Percentiles rank a stretch among this genome's conserved stretches.
phyloP scores from a whole-genome alignment of 2,888 invertebrate species.

The Emesis furor region DNA sequence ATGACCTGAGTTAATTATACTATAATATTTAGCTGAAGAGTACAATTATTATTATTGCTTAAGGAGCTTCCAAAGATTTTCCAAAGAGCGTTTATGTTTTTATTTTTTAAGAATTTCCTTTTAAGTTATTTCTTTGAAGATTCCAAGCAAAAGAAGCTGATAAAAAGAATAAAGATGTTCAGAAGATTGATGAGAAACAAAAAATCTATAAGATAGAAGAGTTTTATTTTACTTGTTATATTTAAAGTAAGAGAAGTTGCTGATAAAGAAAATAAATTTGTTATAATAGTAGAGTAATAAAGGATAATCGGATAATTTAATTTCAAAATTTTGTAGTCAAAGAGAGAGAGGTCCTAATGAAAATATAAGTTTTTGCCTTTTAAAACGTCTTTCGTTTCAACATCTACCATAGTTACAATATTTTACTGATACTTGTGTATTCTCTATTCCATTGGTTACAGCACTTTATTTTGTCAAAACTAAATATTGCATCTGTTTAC shows the following conservation, averaged over 20 bases:
- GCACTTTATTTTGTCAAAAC: neutral
- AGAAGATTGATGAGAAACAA: neutral
- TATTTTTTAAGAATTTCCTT: neutral
- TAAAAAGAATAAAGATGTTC: slow-evolving; percentile 1
- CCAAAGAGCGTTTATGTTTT: neutral
- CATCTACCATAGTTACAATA: slow-evolving; percentile 8
- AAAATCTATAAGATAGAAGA: neutral
- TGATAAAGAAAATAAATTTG: neutral
- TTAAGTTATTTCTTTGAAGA: slow-evolving; percentile 1
- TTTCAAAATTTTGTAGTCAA: neutral
- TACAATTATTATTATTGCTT: neutral
- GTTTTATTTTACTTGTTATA: neutral
- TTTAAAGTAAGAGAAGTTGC: neutral
- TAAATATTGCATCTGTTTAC: neutral
- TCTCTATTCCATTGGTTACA: neutral
- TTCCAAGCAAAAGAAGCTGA: slow-evolving; percentile 3
- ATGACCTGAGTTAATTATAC: neutral
- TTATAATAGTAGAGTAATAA: neutral
- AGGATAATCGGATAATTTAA: neutral
- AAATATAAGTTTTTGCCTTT: neutral
- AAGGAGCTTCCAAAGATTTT: neutral
- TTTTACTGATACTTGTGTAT: neutral
- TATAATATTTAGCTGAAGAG: neutral
- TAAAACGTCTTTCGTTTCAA: neutral
- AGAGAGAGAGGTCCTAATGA: neutral